Conservation (phyloP, 2,888 invertebrate genomes). For the Lycophotia porphyrea region DNA sequence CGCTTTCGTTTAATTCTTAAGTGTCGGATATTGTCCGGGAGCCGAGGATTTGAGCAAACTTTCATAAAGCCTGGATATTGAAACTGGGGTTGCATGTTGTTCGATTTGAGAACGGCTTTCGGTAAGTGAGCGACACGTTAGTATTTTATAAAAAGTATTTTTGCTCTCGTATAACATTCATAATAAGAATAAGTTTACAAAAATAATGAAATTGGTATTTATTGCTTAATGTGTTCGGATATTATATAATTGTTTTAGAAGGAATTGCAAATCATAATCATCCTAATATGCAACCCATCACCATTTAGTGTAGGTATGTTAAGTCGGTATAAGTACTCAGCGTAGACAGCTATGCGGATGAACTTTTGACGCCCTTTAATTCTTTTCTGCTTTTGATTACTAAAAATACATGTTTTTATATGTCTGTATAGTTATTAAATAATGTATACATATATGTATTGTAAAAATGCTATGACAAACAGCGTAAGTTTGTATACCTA, state of each 20-base stretch:
- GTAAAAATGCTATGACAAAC: too few species aligned
- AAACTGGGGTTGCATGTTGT: slow-evolving; percentile 47
- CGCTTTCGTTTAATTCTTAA: slow-evolving; percentile 54
- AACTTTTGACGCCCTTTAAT: too few species aligned
- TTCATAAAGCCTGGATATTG: slow-evolving; percentile 56
- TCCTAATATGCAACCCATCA: too few species aligned
- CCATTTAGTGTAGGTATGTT: too few species aligned
- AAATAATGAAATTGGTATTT: background rate
- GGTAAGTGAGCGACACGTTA: slow-evolving; percentile 17
- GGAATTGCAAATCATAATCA: background rate
- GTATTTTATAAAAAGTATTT: slow-evolving; percentile 10
- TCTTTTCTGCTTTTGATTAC: too few species aligned
- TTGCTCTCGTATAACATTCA: background rate
- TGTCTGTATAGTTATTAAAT: too few species aligned
- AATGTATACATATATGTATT: too few species aligned
- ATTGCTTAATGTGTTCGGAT: background rate
- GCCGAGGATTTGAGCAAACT: slow-evolving; percentile 47
- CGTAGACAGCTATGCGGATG: too few species aligned
- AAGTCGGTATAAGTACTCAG: too few species aligned
- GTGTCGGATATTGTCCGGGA: slow-evolving; percentile 55
- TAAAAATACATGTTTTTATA: too few species aligned
- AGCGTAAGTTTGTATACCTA: too few species aligned
- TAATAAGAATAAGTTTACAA: background rate
- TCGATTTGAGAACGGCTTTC: slow-evolving; percentile 27
- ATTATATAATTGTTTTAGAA: background rate